phyloP scores from a whole-genome alignment of 2,888 invertebrate species.

The Papilio protenor region DNA sequence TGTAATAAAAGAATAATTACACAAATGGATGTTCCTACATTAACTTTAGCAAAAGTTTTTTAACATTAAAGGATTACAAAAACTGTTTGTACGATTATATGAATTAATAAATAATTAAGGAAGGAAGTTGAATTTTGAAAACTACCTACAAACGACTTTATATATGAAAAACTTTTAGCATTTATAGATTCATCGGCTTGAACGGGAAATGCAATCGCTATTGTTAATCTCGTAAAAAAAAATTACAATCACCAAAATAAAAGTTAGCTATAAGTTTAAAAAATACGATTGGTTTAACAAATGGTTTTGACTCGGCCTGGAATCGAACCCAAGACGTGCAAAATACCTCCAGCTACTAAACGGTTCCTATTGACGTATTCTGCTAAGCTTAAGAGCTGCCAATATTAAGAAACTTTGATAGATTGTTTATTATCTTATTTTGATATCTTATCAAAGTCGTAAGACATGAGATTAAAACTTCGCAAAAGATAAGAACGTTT shows the following conservation, averaged over 20 bases:
- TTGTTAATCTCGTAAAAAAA: neutral
- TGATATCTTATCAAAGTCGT: slow-evolving; percentile 9
- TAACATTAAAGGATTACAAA: neutral
- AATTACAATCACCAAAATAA: too few species aligned
- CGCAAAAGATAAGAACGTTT: neutral
- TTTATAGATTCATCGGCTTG: neutral
- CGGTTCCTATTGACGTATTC: neutral
- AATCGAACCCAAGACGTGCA: neutral
- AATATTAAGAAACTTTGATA: slow-evolving; percentile 1
- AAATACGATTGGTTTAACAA: neutral
- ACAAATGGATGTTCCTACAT: too few species aligned
- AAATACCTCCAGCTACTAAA: neutral
- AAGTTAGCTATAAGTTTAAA: neutral
- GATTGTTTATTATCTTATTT: neutral
- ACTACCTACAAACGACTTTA: too few species aligned
- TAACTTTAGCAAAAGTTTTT: too few species aligned
- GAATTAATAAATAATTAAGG: neutral
- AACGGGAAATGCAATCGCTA: neutral
- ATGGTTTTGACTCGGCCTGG: neutral
- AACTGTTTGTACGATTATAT: neutral
- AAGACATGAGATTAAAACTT: slow-evolving; percentile 7
- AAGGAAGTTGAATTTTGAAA: too few species aligned
- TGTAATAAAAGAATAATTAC: neutral
- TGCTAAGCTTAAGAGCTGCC: neutral
- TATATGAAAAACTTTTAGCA: neutral